These are phyloP conservation scores for Orientallactaga bullata DNA, from an alignment of 2,113 vertebrate genomes.

Conservation along the genomic window DNA sequence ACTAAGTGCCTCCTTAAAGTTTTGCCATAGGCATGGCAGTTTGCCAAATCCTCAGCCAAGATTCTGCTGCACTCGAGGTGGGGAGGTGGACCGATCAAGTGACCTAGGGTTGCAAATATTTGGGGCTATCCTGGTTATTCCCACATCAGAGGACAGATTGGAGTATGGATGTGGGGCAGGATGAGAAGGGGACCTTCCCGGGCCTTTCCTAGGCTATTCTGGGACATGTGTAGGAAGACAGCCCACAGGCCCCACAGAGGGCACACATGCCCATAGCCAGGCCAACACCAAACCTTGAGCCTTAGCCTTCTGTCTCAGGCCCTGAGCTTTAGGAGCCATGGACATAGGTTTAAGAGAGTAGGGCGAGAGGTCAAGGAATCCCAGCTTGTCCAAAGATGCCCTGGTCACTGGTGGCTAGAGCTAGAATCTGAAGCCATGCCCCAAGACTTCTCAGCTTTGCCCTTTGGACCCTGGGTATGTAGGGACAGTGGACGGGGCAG, in stretches of 20 bases:
- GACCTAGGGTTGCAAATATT: neutral
- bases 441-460: neutral
- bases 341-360: neutral
- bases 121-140: neutral
- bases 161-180: neutral
- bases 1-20: neutral
- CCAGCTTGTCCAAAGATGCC: neutral
- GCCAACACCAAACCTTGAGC: neutral
- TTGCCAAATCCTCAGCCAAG: too few relatives aligned
- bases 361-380: neutral
- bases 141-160: neutral
- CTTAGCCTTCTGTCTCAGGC: neutral
- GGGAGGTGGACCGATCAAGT: neutral
- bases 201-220: neutral
- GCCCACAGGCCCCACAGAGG: neutral
- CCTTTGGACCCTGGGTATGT: conserved; percentile 54
- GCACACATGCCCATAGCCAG: too few relatives aligned
- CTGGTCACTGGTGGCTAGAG: neutral
- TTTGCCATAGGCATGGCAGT: neutral
- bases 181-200: neutral
- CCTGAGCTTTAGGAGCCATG: neutral
- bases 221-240: neutral
- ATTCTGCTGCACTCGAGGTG: neutral
- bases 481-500: neutral
- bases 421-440: neutral